Evolutionary conservation across 2,797 vertebrate species (phyloP), one percentile per base, ranked within the genome.

Genomic region (Enteromius treurensis): DNA sequence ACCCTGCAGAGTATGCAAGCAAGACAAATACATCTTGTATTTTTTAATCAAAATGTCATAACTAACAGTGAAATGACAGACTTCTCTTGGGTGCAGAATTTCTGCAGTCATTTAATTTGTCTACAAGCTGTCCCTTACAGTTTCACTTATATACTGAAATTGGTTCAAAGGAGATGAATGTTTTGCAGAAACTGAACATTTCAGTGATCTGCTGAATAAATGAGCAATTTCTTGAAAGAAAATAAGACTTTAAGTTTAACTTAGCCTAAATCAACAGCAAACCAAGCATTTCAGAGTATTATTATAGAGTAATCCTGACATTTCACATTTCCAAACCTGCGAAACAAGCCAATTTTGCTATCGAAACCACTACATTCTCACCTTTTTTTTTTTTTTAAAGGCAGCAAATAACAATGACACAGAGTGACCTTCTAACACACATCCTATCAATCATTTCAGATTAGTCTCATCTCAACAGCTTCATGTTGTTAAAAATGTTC

Each of bases 361-460:
- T 1, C 0, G 32, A 53, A 74, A 51, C 49, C 29, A 15, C 26
- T 62, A 17, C 10, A 53, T 53, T 34, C 51, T 37, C 0, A 8
- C 19, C 34, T 15, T 49, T 49, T 49, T 74, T 7, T 62, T 17
- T 34, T 65, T 65, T 47, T 49, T 49, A 15, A 49, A 64, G 7
- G 13, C 40, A 49, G 37, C 10, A 64, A 49, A 34, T 32, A 74
- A 58, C 5, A 70, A 34, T 10, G n/a, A 42, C 68, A 64, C 4
- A 4, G 68, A 81, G 55, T 21, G 58, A 51, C 58, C 45, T 65
- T 32, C 32, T 3, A 32, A 32, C 32, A 42, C 42, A 75, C 5
- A 76, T 82, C 17, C 51, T 37, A 21, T 77, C 81, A 77, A 83
- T 45, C 62, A 69, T 47, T 60, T 83, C 34, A 70, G 32, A 49